A percentile compares a stretch with the other conserved stretches of the same genome.
Conservation (phyloP, 2,888 invertebrate genomes). For the Dynastes hyllus region DNA sequence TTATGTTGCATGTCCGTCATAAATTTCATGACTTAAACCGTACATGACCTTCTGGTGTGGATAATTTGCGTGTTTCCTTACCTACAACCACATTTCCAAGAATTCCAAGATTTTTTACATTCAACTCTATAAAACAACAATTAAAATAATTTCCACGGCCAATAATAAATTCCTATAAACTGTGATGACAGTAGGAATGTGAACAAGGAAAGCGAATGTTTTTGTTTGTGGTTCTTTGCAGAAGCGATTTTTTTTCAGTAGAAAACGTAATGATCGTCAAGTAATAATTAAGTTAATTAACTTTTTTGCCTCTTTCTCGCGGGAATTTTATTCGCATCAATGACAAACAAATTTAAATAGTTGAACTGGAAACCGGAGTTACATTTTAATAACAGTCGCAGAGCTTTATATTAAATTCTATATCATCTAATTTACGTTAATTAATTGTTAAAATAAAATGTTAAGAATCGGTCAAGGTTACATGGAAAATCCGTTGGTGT, state of each 20-base stretch:
- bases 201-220: background rate
- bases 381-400: background rate
- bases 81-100: background rate
- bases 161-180: background rate
- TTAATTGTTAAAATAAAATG: too few relatives aligned
- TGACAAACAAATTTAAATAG: slow-evolving; percentile 12
- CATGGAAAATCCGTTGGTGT: too few relatives aligned
- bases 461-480: too few relatives aligned
- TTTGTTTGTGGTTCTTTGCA: slow-evolving; percentile 11
- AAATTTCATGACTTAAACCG: background rate
- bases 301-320: background rate
- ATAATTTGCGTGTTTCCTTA: background rate
- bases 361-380: background rate
- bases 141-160: background rate
- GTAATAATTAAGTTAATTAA: slow-evolving; percentile 8
- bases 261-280: background rate
- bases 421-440: background rate
- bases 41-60: background rate
- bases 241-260: slow-evolving; percentile 5
- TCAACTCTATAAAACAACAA: background rate
- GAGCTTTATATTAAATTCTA: background rate
- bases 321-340: slow-evolving; percentile 2
- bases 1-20: background rate
- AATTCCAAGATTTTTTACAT: background rate
- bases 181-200: background rate